These are phyloP conservation scores for Pyrocoelia pectoralis DNA, from an alignment of 2,888 invertebrate genomes.

Conservation along the genomic window DNA sequence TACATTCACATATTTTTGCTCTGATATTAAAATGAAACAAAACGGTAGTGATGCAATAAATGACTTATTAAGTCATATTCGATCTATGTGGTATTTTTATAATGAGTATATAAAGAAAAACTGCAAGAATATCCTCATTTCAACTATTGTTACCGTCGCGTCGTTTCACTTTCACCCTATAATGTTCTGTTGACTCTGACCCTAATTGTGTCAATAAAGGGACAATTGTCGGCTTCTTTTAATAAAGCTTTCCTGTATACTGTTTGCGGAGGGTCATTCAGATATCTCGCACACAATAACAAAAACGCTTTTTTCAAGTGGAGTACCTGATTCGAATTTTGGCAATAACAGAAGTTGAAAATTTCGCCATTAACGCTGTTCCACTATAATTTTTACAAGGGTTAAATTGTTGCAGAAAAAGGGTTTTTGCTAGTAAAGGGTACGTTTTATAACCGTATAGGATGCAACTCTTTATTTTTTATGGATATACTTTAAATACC, in stretches of 20 bases:
- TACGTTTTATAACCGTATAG: not conserved
- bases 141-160: conserved; percentile 5
- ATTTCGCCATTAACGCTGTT: not conserved
- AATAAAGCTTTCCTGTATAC: conserved; percentile 33
- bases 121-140: conserved; percentile 24
- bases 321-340: not conserved
- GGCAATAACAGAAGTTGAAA: not conserved
- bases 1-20: no score
- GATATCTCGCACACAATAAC: conserved; percentile 43
- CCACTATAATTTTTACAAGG: not conserved
- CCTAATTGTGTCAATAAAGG: conserved; percentile 41
- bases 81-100: no score
- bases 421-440: not conserved
- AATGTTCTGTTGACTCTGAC: conserved; percentile 38
- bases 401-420: conserved; percentile 1
- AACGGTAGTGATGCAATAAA: no score
- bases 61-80: no score
- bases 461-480: not conserved
- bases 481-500: not conserved
- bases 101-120: no score
- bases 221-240: conserved; percentile 38
- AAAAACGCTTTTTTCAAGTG: not conserved
- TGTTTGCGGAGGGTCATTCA: conserved; percentile 63
- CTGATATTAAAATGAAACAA: no score
- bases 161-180: conserved; percentile 32